These are phyloP conservation scores for Sylvia borin DNA, from an alignment of 2,797 vertebrate species.

Conservation along the genomic window DNA sequence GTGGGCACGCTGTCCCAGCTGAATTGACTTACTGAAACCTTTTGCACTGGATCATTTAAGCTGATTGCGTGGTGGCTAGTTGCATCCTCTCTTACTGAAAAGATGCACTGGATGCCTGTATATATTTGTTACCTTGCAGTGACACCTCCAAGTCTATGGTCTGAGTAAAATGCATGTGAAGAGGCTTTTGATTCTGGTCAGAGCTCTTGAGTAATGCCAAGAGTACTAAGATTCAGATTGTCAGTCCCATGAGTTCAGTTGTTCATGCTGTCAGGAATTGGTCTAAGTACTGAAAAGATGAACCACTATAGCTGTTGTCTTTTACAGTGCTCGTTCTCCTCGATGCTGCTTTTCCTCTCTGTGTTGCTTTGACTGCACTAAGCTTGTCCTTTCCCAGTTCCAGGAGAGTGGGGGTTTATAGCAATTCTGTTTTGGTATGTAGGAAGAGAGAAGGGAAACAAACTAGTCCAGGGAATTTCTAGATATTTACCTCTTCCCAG, in stretches of 20 bases:
- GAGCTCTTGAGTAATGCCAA: neutral
- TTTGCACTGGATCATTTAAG: neutral
- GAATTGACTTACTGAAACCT: neutral
- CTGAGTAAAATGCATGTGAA: neutral
- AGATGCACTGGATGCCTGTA: neutral
- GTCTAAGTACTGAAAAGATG: neutral
- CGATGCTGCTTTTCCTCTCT: neutral
- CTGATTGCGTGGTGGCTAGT: neutral
- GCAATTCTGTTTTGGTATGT: neutral
- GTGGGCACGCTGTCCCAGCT: accelerated
- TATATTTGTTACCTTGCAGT: neutral
- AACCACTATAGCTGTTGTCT: neutral
- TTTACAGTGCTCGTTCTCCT: neutral
- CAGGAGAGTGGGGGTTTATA: neutral
- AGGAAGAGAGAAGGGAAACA: neutral
- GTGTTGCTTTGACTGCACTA: neutral
- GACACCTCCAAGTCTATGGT: neutral
- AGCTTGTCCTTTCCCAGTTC: neutral
- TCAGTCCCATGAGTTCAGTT: neutral
- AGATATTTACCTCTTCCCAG: neutral
- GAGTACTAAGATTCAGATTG: neutral
- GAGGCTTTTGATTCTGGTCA: neutral
- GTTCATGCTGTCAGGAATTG: neutral
- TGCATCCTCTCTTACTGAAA: neutral
- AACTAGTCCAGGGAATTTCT: neutral